Base-by-base conservation (phyloP, 2,888 invertebrate genomes). In the Tenodera sinensis region DNA sequence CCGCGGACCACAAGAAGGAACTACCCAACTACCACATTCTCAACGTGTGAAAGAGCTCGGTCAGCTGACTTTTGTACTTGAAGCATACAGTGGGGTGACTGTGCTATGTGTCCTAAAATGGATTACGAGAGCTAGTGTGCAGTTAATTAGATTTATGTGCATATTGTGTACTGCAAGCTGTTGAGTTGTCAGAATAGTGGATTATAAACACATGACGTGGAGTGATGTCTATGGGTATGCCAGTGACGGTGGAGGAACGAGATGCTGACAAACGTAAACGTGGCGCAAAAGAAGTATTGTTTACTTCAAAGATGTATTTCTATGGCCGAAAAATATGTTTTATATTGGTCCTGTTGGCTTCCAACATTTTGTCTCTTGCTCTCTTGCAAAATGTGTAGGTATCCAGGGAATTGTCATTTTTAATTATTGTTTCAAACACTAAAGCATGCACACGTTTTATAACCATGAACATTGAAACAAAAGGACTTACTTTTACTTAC, bases 381-480 rank as follows among this genome's bases (percentile, higher is more conserved):
- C 96, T 96, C 85, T 94, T 97, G 86, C 96, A 96, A 91, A 96
- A 95, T 92, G 94, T 96, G 97, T 97, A 94, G 95, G 95, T 94
- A 90, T 90, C 30, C n/a, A 54, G 15, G 54, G 47, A 34, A 84
- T n/a, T n/a, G n/a, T 25, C 27, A 20, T n/a, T 28, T 15, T 28
- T 42, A 4, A 42, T 20, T 25, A 4, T 34, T 25, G 3, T 27
- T 85, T 42, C 34, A 34, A 85, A 85, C 20, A 85, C 3, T 88
- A 83, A 20, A 84, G 25, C 2, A 54, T 27, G n/a, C 47, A 83
- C 25, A 15, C 1, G 4, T 30, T 83, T 28, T n/a, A 15, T 83
- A 25, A 28, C 27, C 27, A 4, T 83, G n/a, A 2, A 83, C 27
- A 30, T 83, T 30, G 27, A n/a, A 83, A 0, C 15, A 83, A 6